Evolutionary conservation across 2,113 vertebrate species (phyloP).

Genomic region (Morone saxatilis): DNA sequence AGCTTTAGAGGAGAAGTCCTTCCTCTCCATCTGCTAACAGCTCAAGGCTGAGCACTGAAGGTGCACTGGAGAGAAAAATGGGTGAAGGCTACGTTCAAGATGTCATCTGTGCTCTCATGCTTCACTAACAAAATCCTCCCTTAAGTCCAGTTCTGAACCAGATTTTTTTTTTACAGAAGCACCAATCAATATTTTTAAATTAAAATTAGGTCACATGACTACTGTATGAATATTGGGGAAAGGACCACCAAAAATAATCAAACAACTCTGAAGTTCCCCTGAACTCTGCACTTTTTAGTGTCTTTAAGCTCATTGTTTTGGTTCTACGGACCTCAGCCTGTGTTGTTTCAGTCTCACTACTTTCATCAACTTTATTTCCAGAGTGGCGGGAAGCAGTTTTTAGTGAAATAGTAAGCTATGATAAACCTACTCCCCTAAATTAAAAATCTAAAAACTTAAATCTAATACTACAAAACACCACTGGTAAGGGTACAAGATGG

Average conservation of each 20-base stretch:
- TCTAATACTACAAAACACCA: neutral
- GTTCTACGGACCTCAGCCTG: no score
- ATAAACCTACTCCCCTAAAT: no score
- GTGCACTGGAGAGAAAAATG: neutral
- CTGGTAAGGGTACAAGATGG: neutral
- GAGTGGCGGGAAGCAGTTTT: no score
- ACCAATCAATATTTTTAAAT: neutral
- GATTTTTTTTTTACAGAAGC: neutral
- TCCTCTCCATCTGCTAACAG: constrained; percentile 34
- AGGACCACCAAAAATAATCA: no score
- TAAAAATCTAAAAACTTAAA: no score
- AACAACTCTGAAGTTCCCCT: neutral
- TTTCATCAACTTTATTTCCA: no score
- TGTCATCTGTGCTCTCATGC: neutral
- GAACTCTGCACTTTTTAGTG: neutral
- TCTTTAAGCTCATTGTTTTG: no score
- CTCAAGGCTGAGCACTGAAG: neutral
- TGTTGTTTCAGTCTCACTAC: no score
- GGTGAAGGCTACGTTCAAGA: neutral
- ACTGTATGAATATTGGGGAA: no score
- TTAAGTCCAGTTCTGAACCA: neutral
- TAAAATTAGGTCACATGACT: neutral
- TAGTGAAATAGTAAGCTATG: no score
- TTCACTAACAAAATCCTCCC: neutral
- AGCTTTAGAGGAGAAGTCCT: constrained; percentile 13